Evolutionary conservation across 2,113 vertebrate species (phyloP).

Genomic region (Mystacornis crossleyi): DNA sequence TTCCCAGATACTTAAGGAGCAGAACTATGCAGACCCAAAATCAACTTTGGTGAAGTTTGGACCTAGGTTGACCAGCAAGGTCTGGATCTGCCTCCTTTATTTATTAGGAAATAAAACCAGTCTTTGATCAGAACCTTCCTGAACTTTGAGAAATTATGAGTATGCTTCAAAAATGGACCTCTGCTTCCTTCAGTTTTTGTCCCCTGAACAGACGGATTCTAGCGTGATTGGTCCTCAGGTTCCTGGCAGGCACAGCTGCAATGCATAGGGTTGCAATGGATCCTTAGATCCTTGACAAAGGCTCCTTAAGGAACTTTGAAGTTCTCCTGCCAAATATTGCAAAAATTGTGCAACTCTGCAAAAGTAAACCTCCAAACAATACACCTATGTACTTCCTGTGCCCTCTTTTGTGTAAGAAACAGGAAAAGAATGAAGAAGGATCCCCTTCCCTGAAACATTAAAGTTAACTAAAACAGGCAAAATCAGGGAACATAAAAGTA

Average conservation of each 20-base stretch:
- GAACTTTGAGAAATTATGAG: not conserved
- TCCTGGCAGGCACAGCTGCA: not conserved
- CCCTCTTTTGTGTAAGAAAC: not conserved
- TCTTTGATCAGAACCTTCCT: not conserved
- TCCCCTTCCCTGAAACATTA: not conserved
- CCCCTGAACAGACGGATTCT: not conserved
- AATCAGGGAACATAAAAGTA: not conserved
- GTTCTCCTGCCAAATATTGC: not conserved
- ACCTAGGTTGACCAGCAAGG: not conserved
- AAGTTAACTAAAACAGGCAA: not conserved
- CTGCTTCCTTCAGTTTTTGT: not conserved
- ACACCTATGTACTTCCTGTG: not conserved
- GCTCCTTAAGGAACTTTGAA: not conserved
- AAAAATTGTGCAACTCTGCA: not conserved
- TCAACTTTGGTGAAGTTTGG: not conserved
- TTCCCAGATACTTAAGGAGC: not conserved
- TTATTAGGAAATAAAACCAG: not conserved
- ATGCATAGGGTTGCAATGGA: not conserved
- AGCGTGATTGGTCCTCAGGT: not conserved
- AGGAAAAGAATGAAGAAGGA: not conserved
- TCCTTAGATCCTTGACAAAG: not conserved
- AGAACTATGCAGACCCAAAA: not conserved
- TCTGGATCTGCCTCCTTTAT: not conserved
- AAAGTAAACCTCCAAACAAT: not conserved
- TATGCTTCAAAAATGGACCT: not conserved